Conservation (phyloP, 1,140 invertebrate species). For the Diachasmimorpha longicaudata region DNA sequence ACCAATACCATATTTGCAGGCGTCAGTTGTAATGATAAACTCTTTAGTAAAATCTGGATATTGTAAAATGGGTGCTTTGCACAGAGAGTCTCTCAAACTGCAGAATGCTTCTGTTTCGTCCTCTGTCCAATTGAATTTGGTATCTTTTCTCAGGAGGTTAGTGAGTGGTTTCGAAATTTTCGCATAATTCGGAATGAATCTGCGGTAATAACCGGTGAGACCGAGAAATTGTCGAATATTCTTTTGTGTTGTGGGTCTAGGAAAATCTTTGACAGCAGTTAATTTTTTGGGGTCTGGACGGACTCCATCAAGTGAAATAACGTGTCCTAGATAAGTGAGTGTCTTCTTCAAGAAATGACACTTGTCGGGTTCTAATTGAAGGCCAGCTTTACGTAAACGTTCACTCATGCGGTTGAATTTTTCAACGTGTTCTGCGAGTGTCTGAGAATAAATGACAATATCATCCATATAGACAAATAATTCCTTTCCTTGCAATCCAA, state of each 20-base stretch:
- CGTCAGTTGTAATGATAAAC: no score
- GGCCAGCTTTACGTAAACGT: background rate
- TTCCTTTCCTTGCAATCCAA: conserved; percentile 41
- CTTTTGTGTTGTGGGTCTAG: background rate
- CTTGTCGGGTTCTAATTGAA: background rate
- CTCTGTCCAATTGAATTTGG: no score
- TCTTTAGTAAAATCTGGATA: no score
- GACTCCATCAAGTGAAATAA: conserved; percentile 26
- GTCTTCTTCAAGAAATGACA: background rate
- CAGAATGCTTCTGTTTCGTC: no score
- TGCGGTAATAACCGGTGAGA: no score
- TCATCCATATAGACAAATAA: conserved; percentile 38
- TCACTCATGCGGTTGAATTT: background rate
- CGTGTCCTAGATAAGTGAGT: conserved; percentile 30
- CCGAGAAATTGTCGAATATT: no score
- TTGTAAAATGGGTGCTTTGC: no score
- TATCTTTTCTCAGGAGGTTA: no score
- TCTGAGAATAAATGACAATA: background rate
- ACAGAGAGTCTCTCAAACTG: no score
- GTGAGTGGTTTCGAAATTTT: no score
- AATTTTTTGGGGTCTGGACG: conserved; percentile 32
- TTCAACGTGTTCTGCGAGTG: background rate
- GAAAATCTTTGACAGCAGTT: conserved; percentile 21
- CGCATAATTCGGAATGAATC: no score
- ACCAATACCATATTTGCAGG: no score